Base-by-base conservation (phyloP, 2,888 invertebrate genomes). In the Myopa testacea region DNA sequence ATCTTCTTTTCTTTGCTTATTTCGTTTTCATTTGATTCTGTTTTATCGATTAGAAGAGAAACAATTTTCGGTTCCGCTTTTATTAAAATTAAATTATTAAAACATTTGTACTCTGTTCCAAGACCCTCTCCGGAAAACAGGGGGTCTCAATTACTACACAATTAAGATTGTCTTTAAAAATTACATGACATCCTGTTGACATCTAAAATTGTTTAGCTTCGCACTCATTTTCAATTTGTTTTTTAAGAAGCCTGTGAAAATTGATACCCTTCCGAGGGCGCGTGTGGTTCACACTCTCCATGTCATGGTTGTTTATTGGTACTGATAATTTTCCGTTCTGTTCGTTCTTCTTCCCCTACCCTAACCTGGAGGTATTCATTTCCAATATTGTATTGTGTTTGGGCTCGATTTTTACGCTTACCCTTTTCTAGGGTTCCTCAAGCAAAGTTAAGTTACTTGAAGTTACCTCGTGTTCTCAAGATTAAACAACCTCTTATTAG, bases 251-350 rank as follows among this genome's bases (percentile, higher is more conserved):
- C n/a, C 5, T 62, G 16, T 63, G 52, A 69, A 75, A 75, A 40
- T 58, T 69, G 60, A 75, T 37, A 68, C 75, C 62, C 12, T 34
- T 37, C 37, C 71, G 16, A 62, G 76, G 70, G 76, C 76, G 71
- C 76, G 70, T 76, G 76, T 52, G 70, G 65, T 71, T 76, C 76
- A 76, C 76, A 76, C 76, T 71, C 52, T 34, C 58, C 58, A 45
- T 52, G 12, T 63, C 68, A 38, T 69, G 38, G 52, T 52, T 74
- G 76, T 69, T 70, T 55, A 68, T 74, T 58, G n/a, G 52, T 65
- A 40, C 45, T 58, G 38, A 65, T 37, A 3, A 16, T 14, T 58
- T 58, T 58, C 58, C 7, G 12, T 34, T 63, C 34, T 63, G 7
- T n/a, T 60, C 60, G 16, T 19, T 16, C 19, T 16, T n/a, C n/a